Percentiles rank a stretch among this genome's conserved stretches.
Evolutionary conservation across 2,113 vertebrate genomes (phyloP).

Genomic region (Platycercus adscitus): DNA sequence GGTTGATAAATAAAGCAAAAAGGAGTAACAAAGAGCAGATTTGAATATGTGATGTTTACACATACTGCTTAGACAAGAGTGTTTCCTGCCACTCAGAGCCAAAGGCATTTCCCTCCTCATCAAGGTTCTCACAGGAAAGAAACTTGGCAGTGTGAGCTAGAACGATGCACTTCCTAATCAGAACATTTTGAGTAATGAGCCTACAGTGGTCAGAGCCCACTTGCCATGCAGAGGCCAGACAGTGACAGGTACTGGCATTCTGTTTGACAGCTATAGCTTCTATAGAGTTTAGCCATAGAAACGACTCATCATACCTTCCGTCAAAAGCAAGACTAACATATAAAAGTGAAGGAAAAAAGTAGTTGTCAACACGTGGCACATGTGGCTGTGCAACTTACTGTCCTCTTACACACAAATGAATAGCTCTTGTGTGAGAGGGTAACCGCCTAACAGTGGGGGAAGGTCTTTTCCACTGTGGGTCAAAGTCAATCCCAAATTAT

Average conservation of each 20-base stretch:
- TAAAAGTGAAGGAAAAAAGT: not conserved
- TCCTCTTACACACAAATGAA: not conserved
- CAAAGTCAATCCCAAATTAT: not conserved
- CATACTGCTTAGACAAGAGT: not conserved
- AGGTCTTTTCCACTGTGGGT: not conserved
- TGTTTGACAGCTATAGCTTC: not conserved
- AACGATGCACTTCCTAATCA: not conserved
- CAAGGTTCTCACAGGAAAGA: not conserved
- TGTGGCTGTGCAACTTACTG: not conserved
- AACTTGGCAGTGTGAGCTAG: not conserved
- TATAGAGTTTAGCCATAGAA: not conserved
- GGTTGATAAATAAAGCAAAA: constrained; percentile 4
- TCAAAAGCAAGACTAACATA: not conserved
- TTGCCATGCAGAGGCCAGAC: not conserved
- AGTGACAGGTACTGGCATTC: not conserved
- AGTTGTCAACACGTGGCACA: not conserved
- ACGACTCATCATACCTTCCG: not conserved
- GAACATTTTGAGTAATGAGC: not conserved
- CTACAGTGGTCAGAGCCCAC: not conserved
- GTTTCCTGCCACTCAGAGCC: not conserved
- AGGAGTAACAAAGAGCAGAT: not conserved
- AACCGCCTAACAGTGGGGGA: not conserved
- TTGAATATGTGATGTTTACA: not conserved
- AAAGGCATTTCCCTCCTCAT: not conserved
- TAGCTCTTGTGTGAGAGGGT: not conserved